Conservation (phyloP, 2,888 invertebrate species). For the Hydraecia micacea region DNA sequence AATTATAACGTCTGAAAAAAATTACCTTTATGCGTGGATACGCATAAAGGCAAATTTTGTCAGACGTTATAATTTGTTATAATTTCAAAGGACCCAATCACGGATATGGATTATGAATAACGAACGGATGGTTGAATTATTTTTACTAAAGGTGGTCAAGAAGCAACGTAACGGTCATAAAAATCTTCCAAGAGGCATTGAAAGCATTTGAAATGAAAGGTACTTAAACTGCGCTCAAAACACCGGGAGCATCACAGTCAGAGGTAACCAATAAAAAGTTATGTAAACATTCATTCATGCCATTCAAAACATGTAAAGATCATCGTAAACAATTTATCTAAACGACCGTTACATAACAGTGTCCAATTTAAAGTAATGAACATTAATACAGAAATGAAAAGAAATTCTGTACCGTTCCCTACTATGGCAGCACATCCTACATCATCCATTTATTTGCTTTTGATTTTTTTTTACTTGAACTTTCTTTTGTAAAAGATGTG, state of each 20-base stretch:
- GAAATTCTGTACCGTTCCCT: slow-evolving; percentile 22
- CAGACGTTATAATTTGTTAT: too few relatives aligned
- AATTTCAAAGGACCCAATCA: too few relatives aligned
- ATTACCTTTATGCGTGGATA: not conserved
- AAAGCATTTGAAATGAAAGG: slow-evolving; percentile 24
- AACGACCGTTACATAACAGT: slow-evolving; percentile 46
- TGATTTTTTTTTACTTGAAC: slow-evolving; percentile 26
- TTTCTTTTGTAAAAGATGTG: slow-evolving; percentile 45
- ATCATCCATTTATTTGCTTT: not conserved
- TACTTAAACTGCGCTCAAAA: slow-evolving; percentile 25
- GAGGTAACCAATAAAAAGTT: slow-evolving; percentile 46
- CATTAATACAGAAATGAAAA: slow-evolving; percentile 18
- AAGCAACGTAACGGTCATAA: not conserved
- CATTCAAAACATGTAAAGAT: slow-evolving; percentile 40
- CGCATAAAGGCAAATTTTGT: too few relatives aligned
- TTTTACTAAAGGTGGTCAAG: not conserved
- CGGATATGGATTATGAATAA: not conserved
- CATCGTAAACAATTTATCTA: slow-evolving; percentile 43
- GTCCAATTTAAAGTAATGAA: slow-evolving; percentile 47
- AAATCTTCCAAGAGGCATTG: slow-evolving; percentile 2
- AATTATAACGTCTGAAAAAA: not conserved
- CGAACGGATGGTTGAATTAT: not conserved
- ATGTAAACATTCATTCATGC: slow-evolving; percentile 48
- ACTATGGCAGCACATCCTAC: slow-evolving; percentile 26
- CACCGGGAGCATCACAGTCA: slow-evolving; percentile 36